A percentile compares a stretch with the other conserved stretches of the same genome.
These are phyloP conservation scores for Sciaenops ocellatus DNA, from an alignment of 2,797 vertebrate genomes.

Conservation along the genomic window DNA sequence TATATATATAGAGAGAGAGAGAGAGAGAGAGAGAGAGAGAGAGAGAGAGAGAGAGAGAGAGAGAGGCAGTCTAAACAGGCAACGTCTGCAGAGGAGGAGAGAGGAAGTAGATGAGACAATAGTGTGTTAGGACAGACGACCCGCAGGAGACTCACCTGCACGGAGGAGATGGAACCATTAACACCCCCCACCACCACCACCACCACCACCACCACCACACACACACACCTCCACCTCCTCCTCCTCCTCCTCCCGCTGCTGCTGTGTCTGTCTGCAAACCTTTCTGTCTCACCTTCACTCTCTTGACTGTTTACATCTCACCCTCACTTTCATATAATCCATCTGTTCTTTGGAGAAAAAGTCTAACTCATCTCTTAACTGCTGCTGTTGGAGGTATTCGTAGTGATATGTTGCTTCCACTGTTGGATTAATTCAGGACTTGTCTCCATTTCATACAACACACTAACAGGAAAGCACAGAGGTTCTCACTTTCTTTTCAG, in stretches of 20 bases:
- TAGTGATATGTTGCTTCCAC: neutral
- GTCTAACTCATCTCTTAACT: neutral
- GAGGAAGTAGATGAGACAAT: conserved; percentile 87
- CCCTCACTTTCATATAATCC: conserved; percentile 11
- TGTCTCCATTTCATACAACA: neutral
- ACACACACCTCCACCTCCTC: neutral
- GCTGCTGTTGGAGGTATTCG: neutral
- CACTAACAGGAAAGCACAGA: neutral
- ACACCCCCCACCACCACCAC: conserved; percentile 13
- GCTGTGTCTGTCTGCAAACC: conserved; percentile 45
- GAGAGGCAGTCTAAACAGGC: conserved; percentile 82
- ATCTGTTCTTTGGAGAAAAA: neutral
- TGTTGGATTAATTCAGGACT: neutral
- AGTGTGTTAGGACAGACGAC: conserved; percentile 78
- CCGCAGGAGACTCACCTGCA: conserved; percentile 83
- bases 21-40: conserved; percentile 26
- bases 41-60: conserved; percentile 32
- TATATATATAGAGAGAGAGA: too few relatives aligned
- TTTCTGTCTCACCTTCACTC: conserved; percentile 52
- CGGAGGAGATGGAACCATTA: conserved; percentile 64
- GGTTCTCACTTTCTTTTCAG: too few relatives aligned
- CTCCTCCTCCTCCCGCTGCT: neutral
- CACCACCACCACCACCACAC: too few relatives aligned
- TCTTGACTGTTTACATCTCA: conserved; percentile 1
- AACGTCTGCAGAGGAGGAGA: conserved; percentile 73